These are phyloP conservation scores for Cheumatopsyche charites DNA, from an alignment of 1,140 invertebrate species.

Conservation along the genomic window DNA sequence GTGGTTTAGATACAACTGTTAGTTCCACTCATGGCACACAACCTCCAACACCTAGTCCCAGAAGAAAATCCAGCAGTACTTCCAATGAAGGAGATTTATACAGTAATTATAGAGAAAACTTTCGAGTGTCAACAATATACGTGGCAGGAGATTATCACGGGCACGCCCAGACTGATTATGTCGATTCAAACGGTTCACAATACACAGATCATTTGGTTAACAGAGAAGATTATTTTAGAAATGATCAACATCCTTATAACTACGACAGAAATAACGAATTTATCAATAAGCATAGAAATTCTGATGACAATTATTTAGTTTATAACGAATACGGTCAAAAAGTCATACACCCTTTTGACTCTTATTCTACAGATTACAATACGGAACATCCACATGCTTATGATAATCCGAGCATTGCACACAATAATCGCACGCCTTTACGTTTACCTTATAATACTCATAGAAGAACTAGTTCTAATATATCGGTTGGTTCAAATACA, in stretches of 20 bases:
- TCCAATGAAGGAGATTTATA: slow-evolving; percentile 66
- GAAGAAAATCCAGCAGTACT: slow-evolving; percentile 71
- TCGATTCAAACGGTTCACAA: slow-evolving; percentile 42
- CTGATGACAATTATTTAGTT: slow-evolving; percentile 41
- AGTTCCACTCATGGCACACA: slow-evolving; percentile 52
- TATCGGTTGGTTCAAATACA: slow-evolving; percentile 69
- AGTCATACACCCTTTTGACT: slow-evolving; percentile 47
- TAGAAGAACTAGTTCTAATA: slow-evolving; percentile 73
- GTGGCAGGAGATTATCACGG: slow-evolving; percentile 60
- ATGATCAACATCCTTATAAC: slow-evolving; percentile 44
- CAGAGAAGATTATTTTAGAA: slow-evolving; percentile 40
- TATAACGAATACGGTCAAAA: slow-evolving; percentile 45
- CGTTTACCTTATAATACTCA: slow-evolving; percentile 62
- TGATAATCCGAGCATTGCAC: slow-evolving; percentile 65
- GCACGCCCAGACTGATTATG: slow-evolving; percentile 37
- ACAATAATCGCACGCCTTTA: slow-evolving; percentile 60
- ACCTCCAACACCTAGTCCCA: slow-evolving; percentile 72
- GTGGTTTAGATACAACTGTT: slow-evolving; percentile 44
- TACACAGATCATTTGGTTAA: slow-evolving; percentile 42
- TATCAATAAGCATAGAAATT: slow-evolving; percentile 42
- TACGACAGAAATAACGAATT: slow-evolving; percentile 46
- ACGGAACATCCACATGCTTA: slow-evolving; percentile 62
- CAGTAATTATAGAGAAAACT: slow-evolving; percentile 51
- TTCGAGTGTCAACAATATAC: slow-evolving; percentile 62
- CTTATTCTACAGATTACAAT: slow-evolving; percentile 51